Conservation (phyloP, 1,140 invertebrate species). For the Ips nitidus region DNA sequence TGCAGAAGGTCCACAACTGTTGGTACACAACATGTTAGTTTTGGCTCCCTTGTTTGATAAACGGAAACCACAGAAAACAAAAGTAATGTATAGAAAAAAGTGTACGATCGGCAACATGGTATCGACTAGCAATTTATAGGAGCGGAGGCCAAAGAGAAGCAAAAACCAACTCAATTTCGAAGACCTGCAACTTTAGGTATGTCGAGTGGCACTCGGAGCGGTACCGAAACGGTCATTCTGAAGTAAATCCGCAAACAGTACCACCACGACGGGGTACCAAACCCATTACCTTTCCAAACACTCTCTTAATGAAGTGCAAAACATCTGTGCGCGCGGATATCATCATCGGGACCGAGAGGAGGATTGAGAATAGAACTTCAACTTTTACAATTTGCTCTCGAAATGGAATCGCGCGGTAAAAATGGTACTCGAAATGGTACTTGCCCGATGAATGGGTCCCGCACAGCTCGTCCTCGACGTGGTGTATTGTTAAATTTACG, state of each 20-base stretch:
- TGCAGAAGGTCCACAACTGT: no score
- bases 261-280: constrained; percentile 22
- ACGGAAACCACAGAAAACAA: no score
- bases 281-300: constrained; percentile 25
- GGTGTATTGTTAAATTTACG: constrained; percentile 8
- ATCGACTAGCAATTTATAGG: no score
- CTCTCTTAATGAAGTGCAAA: constrained; percentile 24
- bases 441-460: background rate
- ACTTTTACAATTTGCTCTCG: constrained; percentile 11
- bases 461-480: background rate
- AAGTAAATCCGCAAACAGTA: constrained; percentile 21
- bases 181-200: constrained; percentile 22
- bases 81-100: no score
- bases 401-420: constrained; percentile 12
- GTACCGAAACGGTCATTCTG: constrained; percentile 15
- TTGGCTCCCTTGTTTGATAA: no score
- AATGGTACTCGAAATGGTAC: constrained; percentile 8
- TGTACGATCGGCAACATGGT: no score
- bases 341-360: constrained; percentile 7
- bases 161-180: background rate
- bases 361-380: constrained; percentile 15
- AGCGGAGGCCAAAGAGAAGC: no score
- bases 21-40: no score
- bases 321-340: constrained; percentile 15
- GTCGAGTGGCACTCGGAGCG: constrained; percentile 13